These are phyloP conservation scores for Gymnocheta viridis DNA, from an alignment of 2,888 invertebrate species.

Conservation along the genomic window DNA sequence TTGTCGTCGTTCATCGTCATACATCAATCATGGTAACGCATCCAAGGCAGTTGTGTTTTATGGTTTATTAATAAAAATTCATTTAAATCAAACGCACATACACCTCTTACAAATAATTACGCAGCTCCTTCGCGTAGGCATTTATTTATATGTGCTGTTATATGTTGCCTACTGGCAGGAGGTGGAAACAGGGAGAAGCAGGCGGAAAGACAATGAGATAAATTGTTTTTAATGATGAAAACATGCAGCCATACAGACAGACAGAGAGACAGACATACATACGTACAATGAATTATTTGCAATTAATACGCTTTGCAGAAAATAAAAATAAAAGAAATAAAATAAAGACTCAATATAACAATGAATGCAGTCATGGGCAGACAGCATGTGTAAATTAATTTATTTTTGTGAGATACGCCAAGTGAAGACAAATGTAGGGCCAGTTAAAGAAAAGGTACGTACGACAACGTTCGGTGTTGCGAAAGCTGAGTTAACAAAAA, in stretches of 20 bases:
- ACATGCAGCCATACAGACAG: too few species aligned
- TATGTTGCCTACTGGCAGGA: constrained; percentile 18
- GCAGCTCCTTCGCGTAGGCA: constrained; percentile 10
- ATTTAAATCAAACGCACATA: constrained; percentile 58
- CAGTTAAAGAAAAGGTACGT: not conserved
- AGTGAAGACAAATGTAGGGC: not conserved
- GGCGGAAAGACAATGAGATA: not conserved
- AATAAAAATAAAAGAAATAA: not conserved
- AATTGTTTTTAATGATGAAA: constrained; percentile 47
- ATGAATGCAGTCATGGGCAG: constrained; percentile 20
- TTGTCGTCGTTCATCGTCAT: constrained; percentile 53
- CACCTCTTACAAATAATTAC: not conserved
- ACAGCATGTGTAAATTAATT: constrained; percentile 40
- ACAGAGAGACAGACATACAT: too few species aligned
- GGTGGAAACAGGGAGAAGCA: not conserved
- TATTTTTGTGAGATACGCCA: constrained; percentile 1
- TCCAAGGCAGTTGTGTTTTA: constrained; percentile 66
- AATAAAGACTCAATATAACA: constrained; percentile 1
- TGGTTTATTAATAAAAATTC: constrained; percentile 69
- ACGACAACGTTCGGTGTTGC: not conserved
- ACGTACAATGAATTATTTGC: constrained; percentile 62
- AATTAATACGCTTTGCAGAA: constrained; percentile 60
- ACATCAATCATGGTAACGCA: constrained; percentile 68
- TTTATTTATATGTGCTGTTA: constrained; percentile 3
- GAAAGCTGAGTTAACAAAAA: not conserved